phyloP scores from a whole-genome alignment of 2,888 invertebrate species.

The Dolichopus griseipennis region DNA sequence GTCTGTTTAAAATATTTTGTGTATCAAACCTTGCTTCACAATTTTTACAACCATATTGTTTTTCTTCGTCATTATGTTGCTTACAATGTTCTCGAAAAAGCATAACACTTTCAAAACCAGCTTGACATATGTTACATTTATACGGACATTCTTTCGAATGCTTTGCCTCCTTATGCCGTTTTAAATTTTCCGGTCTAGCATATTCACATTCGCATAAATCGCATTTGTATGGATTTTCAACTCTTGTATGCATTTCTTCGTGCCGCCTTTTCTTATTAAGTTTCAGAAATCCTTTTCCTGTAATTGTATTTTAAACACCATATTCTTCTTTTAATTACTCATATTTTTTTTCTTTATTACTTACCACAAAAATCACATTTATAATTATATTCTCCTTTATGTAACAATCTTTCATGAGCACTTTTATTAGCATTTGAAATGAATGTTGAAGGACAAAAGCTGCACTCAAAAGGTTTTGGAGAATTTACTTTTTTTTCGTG shows the following conservation, averaged over 20 bases:
- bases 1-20: background rate
- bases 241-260: slow-evolving; percentile 8
- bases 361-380: slow-evolving; percentile 11
- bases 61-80: slow-evolving; percentile 5
- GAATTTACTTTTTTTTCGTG: background rate
- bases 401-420: background rate
- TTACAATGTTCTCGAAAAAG: slow-evolving; percentile 1
- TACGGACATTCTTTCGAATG: background rate
- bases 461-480: slow-evolving; percentile 9
- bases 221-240: slow-evolving; percentile 7
- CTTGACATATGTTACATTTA: slow-evolving; percentile 1
- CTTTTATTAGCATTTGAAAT: background rate
- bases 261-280: background rate
- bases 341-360: background rate
- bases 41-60: background rate
- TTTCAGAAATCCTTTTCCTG: slow-evolving; percentile 7
- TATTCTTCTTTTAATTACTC: background rate
- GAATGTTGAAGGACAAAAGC: slow-evolving; percentile 7
- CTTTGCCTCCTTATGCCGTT: background rate
- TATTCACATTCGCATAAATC: slow-evolving; percentile 8
- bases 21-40: slow-evolving; percentile 5
- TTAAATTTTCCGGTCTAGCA: slow-evolving; percentile 5
- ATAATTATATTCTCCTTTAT: slow-evolving; percentile 10
- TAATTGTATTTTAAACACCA: background rate
- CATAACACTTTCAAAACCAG: background rate